These are phyloP conservation scores for Eidolon helvum DNA, from an alignment of 2,113 vertebrate genomes.

Conservation along the genomic window DNA sequence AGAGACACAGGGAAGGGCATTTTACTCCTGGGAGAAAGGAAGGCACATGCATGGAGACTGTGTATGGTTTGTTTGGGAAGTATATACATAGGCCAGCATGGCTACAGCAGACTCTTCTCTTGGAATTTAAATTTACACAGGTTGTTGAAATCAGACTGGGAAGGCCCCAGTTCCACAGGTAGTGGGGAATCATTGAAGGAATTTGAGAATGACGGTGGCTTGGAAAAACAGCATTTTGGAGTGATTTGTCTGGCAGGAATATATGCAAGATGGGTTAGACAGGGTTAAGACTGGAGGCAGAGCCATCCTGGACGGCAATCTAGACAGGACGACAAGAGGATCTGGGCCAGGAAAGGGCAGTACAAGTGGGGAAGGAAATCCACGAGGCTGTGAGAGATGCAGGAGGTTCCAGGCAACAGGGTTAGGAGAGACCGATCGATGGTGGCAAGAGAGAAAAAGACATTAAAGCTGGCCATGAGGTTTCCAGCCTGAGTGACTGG, in stretches of 20 bases:
- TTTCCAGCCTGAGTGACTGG: neutral
- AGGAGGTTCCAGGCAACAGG: neutral
- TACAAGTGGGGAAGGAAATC: neutral
- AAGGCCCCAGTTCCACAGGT: neutral
- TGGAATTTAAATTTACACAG: neutral
- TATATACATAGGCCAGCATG: neutral
- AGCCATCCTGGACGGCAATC: neutral
- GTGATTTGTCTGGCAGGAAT: neutral
- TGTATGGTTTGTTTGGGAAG: neutral
- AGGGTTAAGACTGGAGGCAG: neutral
- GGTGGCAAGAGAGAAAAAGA: neutral
- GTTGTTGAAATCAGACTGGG: neutral
- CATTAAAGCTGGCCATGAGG: neutral
- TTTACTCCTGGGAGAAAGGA: neutral
- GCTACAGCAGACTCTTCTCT: neutral
- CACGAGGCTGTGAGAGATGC: accelerated
- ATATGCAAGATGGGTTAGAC: neutral
- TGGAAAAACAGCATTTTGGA: neutral
- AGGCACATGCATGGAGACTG: neutral
- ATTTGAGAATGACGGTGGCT: neutral
- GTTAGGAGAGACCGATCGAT: neutral
- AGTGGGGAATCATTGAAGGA: neutral
- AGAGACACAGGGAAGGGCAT: neutral
- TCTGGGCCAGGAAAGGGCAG: neutral
- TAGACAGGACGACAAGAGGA: neutral